Percentiles rank a stretch among this genome's conserved stretches.
Evolutionary conservation across 92 coral and sea anemone species (phyloP).

Genomic region (Siderastrea radians): DNA sequence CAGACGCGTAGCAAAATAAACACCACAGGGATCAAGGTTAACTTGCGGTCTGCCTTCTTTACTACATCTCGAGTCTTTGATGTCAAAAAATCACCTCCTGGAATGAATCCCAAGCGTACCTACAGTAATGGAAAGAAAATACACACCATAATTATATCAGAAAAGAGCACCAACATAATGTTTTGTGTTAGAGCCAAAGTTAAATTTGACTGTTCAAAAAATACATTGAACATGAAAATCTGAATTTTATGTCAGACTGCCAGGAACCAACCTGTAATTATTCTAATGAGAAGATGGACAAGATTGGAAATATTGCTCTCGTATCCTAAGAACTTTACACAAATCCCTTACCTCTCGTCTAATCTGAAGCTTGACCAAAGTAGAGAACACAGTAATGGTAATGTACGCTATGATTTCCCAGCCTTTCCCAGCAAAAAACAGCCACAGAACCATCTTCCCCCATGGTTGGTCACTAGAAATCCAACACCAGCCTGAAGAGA

Average conservation of each 20-base stretch:
- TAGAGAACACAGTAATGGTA: constrained; percentile 77
- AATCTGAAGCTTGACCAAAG: constrained; percentile 70
- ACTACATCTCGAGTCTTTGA: constrained; percentile 67
- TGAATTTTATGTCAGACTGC: neutral
- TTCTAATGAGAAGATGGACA: neutral
- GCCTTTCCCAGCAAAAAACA: constrained; percentile 91
- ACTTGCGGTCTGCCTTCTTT: constrained; percentile 82
- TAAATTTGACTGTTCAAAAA: no score
- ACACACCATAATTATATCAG: neutral
- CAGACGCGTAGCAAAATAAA: constrained; percentile 89
- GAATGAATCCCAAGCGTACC: constrained; percentile 8
- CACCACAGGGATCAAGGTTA: constrained; percentile 81
- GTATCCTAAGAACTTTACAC: neutral
- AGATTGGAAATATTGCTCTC: neutral
- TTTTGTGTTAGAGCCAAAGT: neutral
- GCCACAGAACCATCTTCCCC: constrained; percentile 69
- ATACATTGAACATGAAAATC: neutral
- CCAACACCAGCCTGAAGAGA: constrained; percentile 98
- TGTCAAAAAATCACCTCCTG: constrained; percentile 65
- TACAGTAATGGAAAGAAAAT: neutral
- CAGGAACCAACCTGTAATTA: neutral
- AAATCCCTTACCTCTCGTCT: constrained; percentile 60
- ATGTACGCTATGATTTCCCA: constrained; percentile 94
- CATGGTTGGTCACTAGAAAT: constrained; percentile 18
- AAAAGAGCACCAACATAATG: neutral